A percentile compares a stretch with the other conserved stretches of the same genome.
phyloP scores from a whole-genome alignment of 2,888 invertebrate genomes.

The Lasius fuliginosus region DNA sequence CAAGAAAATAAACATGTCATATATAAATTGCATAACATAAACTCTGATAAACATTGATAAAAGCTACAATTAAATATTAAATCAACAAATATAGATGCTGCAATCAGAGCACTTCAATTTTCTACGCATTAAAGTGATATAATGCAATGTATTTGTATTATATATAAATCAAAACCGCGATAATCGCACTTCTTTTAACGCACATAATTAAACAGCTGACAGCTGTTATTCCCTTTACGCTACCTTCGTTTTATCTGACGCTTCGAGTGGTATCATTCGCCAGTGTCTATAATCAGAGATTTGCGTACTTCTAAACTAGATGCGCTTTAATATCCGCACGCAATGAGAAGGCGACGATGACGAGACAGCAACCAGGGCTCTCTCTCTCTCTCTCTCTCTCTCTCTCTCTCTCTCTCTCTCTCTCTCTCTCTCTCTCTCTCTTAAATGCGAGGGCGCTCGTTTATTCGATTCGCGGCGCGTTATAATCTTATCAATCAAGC shows the following conservation, averaged over 20 bases:
- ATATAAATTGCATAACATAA: neutral
- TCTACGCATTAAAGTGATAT: neutral
- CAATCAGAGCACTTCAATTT: neutral
- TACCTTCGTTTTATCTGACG: neutral
- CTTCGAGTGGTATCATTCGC: constrained; percentile 7
- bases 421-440: neutral
- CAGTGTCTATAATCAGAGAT: neutral
- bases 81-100: neutral
- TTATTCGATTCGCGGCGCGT: constrained; percentile 53
- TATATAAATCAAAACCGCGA: neutral
- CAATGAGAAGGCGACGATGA: neutral
- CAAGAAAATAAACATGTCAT: neutral
- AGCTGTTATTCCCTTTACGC: neutral
- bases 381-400: neutral
- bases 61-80: neutral
- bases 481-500: constrained; percentile 57
- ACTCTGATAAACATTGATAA: neutral
- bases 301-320: neutral
- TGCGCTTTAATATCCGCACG: constrained; percentile 24
- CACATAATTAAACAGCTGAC: neutral
- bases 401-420: neutral
- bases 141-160: neutral
- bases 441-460: constrained; percentile 35
- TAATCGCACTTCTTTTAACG: neutral
- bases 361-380: neutral